Evolutionary conservation across 2,888 invertebrate species (phyloP).

Genomic region (Amphipoea oculea): DNA sequence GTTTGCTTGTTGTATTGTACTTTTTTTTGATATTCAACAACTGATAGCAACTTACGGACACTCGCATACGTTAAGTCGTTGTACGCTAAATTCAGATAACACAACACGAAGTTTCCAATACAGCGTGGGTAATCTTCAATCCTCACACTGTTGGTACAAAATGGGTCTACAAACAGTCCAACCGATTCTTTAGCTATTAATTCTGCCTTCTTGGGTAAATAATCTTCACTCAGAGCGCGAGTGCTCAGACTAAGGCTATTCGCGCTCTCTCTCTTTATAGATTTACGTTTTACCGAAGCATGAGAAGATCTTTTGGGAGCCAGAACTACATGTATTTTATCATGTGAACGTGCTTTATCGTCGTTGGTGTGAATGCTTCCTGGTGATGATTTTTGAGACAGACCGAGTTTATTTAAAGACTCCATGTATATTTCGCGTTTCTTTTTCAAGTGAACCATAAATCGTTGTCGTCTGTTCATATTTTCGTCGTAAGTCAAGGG

Average conservation of each 20-base stretch:
- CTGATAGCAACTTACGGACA: conserved; percentile 70
- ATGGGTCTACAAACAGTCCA: conserved; percentile 73
- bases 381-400: conserved; percentile 60
- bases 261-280: background rate
- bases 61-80: conserved; percentile 73
- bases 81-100: conserved; percentile 78
- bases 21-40: conserved; percentile 73
- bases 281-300: conserved; percentile 7
- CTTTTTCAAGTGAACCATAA: conserved; percentile 62
- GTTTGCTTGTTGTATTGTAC: background rate
- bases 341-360: conserved; percentile 3
- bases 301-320: conserved; percentile 39
- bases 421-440: conserved; percentile 52
- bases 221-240: background rate
- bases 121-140: conserved; percentile 65
- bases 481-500: conserved; percentile 74
- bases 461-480: conserved; percentile 62
- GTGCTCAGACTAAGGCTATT: background rate
- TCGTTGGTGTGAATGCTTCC: background rate
- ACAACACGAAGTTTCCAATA: conserved; percentile 74
- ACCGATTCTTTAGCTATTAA: conserved; percentile 66
- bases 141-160: conserved; percentile 55
- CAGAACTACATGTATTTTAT: conserved; percentile 7
- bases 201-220: conserved; percentile 65
- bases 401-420: conserved; percentile 52